phyloP scores from a whole-genome alignment of 2,797 vertebrate species.

The Nannoperca australis region DNA sequence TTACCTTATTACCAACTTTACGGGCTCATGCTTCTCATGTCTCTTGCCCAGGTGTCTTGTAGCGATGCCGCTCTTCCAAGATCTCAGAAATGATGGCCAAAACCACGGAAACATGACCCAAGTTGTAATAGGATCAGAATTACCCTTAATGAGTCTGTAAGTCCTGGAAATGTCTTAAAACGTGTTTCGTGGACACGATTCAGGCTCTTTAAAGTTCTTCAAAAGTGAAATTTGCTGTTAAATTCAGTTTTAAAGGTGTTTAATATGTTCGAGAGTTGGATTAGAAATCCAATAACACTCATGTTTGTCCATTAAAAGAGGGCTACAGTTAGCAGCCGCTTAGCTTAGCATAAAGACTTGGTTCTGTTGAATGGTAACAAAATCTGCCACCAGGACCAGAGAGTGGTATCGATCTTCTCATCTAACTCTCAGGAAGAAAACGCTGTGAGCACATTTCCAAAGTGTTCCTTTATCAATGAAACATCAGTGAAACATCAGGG shows the following conservation, averaged over 20 bases:
- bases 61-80: neutral
- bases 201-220: neutral
- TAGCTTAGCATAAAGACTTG: conserved; percentile 2
- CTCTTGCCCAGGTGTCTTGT: neutral
- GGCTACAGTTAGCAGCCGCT: neutral
- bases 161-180: neutral
- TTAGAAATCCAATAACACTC: neutral
- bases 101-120: neutral
- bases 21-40: neutral
- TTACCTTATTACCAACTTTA: neutral
- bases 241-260: neutral
- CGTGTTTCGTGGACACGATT: neutral
- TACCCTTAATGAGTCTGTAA: neutral
- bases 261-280: rapidly evolving
- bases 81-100: neutral
- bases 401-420: neutral
- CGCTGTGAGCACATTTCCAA: neutral
- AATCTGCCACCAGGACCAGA: neutral
- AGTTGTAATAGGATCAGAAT: neutral
- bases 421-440: neutral
- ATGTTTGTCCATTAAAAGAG: neutral
- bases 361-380: neutral
- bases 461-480: neutral
- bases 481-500: no score
- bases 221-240: neutral